Base-by-base conservation (phyloP, 1,140 invertebrate species). In the Drosophila sucinea region DNA sequence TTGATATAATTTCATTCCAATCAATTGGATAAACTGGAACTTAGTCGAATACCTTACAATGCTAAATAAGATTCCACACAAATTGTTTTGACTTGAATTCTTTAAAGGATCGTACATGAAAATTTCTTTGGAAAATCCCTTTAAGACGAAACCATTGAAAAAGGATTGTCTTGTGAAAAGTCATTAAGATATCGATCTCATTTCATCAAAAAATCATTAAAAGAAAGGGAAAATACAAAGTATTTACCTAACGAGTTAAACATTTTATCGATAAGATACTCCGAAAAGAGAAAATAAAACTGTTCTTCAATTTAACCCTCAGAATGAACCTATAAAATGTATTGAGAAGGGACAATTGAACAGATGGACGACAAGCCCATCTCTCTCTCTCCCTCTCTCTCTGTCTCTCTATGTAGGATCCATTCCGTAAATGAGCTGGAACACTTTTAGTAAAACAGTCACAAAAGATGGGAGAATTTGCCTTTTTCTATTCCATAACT, bases 261-360 rank as follows among this genome's bases (percentile, higher is more conserved):
- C 51, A 57, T 60, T 73, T 67, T 55, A 82, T 79, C 73, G 82
- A 85, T 85, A 72, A 40, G 70, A 69, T 51, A 44, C 62, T 30
- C 25, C 55, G 29, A 67, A 66, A 63, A 71, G 65, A 67, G 44
- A 70, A 64, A 41, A 57, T 33, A 25, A 60, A 70, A 65, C 51
- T 62, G 33, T 55, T 66, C 61, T 63, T 61, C 32, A 73, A 51
- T 83, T 72, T 67, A 60, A 57, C 44, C 66, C 76, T 66, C 58
- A 62, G 66, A 64, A 65, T 72, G 66, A 51, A 51, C 23, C 73
- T 65, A 85, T 84, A 84, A 85, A 84, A 63, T 81, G 56, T 69
- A 73, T 71, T 75, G 78, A 81, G 77, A 67, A 85, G 82, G 81
- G 82, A 81, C 73, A 44, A 57, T 33, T 57, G 62, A 84, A 85